phyloP scores from a whole-genome alignment of 2,888 invertebrate species.

The Helicoverpa assulta region DNA sequence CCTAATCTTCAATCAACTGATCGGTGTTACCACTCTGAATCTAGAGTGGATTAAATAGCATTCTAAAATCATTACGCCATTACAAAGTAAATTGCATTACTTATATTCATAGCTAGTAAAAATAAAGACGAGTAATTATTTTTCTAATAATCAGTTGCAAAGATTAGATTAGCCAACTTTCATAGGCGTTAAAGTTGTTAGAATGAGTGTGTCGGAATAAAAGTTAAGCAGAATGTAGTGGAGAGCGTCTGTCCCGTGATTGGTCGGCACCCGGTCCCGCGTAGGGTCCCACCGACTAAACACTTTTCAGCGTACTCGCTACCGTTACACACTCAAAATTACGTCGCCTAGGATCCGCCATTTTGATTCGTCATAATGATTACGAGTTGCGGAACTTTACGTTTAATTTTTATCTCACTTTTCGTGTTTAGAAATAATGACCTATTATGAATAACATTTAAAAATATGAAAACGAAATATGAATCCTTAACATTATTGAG shows the following conservation, averaged over 20 bases:
- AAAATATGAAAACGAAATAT: not conserved
- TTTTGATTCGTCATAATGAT: constrained; percentile 65
- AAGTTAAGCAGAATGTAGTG: constrained; percentile 31
- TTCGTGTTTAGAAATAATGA: not conserved
- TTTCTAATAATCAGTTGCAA: constrained; percentile 11
- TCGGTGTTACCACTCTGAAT: constrained; percentile 7
- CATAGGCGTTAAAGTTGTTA: constrained; percentile 1
- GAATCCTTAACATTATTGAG: not conserved
- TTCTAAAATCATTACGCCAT: constrained; percentile 30
- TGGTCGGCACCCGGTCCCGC: constrained; percentile 59
- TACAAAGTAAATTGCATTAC: constrained; percentile 3
- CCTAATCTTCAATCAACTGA: constrained; percentile 23
- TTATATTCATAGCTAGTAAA: not conserved
- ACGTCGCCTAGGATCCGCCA: constrained; percentile 70
- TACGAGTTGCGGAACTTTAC: constrained; percentile 39
- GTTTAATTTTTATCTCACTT: constrained; percentile 16
- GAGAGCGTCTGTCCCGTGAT: constrained; percentile 58
- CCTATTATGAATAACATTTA: not conserved
- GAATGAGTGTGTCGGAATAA: constrained; percentile 32
- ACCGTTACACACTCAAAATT: constrained; percentile 61
- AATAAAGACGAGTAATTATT: constrained; percentile 13
- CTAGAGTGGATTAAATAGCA: not conserved
- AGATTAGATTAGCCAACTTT: constrained; percentile 27
- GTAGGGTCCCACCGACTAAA: constrained; percentile 65
- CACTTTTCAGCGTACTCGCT: constrained; percentile 56